Conservation (phyloP, 2,113 vertebrate species). For the Crotalus helleri region DNA sequence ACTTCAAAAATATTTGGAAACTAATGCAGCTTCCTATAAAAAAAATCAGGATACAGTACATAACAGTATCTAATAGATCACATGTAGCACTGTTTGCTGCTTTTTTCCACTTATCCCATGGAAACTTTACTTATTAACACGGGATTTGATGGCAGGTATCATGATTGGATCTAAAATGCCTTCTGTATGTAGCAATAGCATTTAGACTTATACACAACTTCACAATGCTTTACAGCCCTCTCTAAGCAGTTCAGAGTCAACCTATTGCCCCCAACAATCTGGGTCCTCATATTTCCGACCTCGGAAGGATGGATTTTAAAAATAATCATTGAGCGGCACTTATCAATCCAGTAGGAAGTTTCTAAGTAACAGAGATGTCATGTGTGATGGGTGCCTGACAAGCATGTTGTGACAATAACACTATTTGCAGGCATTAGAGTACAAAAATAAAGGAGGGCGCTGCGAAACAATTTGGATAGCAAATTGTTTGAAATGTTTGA, state of each 20-base stretch:
- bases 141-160: constrained; percentile 21
- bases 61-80: not conserved
- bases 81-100: not conserved
- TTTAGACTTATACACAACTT: no score
- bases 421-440: not conserved
- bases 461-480: constrained; percentile 18
- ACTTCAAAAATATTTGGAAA: not conserved
- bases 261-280: no score
- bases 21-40: not conserved
- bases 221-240: no score
- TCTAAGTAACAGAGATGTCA: not conserved
- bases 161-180: not conserved
- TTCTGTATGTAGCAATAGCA: constrained; percentile 3
- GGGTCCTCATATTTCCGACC: no score
- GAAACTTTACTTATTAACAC: not conserved
- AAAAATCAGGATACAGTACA: not conserved
- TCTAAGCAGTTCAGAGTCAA: no score
- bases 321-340: not conserved
- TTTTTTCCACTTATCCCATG: not conserved
- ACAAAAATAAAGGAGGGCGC: constrained; percentile 15
- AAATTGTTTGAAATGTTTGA: not conserved
- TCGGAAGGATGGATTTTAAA: fast-evolving
- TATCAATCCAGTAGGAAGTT: constrained; percentile 1
- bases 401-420: constrained; percentile 19
- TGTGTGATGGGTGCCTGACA: constrained; percentile 29